phyloP scores from a whole-genome alignment of 53 echinoderm and acorn worm species.

The Apostichopus leukothele region DNA sequence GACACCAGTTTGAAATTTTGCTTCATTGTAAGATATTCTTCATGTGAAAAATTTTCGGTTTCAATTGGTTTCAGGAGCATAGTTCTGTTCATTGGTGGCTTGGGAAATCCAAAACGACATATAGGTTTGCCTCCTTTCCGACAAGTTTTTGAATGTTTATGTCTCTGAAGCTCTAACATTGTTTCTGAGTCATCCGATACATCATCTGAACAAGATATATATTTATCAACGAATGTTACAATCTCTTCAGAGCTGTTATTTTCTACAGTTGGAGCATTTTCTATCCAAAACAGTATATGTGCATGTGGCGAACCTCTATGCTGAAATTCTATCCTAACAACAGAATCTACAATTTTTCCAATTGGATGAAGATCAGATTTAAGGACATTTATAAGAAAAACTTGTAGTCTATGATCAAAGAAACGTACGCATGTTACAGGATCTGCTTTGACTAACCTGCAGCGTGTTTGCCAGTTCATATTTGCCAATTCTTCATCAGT shows the following conservation, averaged over 20 bases:
- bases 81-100: slow-evolving; percentile 48
- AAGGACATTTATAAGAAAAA: slow-evolving; percentile 25
- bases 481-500: slow-evolving; percentile 35
- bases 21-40: neutral
- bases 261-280: slow-evolving; percentile 38
- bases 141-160: slow-evolving; percentile 54
- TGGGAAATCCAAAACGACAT: no score
- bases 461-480: slow-evolving; percentile 20
- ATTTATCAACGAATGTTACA: slow-evolving; percentile 37
- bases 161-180: slow-evolving; percentile 41
- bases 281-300: no score
- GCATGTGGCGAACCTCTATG: slow-evolving; percentile 57
- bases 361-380: slow-evolving; percentile 30
- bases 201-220: slow-evolving; percentile 39
- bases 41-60: neutral
- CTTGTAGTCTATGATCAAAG: slow-evolving; percentile 53
- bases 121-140: slow-evolving; percentile 23
- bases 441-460: slow-evolving; percentile 34
- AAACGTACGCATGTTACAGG: slow-evolving; percentile 54
- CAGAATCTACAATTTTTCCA: slow-evolving; percentile 27
- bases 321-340: slow-evolving; percentile 50
- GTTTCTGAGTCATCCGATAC: neutral
- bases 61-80: slow-evolving; percentile 34
- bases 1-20: neutral
- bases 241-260: neutral